Evolutionary conservation across 2,113 vertebrate genomes (phyloP).

Genomic region (Ceuthmochares aereus): DNA sequence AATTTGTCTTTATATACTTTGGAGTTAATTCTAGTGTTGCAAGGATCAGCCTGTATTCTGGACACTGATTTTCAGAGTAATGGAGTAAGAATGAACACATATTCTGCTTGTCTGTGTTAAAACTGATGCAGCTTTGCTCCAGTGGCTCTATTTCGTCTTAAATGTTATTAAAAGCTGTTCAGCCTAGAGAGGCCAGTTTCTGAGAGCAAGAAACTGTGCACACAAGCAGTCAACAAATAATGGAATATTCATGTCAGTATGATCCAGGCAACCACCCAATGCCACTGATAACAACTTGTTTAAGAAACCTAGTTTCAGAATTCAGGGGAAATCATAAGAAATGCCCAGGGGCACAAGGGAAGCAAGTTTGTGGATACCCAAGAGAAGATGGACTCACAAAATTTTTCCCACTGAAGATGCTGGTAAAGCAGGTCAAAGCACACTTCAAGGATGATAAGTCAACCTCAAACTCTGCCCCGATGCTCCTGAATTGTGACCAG

Average conservation of each 20-base stretch:
- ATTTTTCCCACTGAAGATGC: not conserved
- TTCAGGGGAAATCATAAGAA: not conserved
- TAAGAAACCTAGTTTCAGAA: not conserved
- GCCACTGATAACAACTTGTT: not conserved
- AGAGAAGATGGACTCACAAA: not conserved
- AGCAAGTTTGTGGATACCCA: rapidly evolving
- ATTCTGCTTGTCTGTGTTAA: not conserved
- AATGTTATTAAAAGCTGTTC: not conserved
- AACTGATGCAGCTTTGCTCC: not conserved
- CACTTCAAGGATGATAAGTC: rapidly evolving
- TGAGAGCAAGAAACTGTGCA: not conserved
- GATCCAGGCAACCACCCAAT: not conserved
- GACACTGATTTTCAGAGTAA: not conserved
- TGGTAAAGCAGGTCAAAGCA: not conserved
- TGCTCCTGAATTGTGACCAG: not conserved
- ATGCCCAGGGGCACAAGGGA: not conserved
- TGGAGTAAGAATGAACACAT: not conserved
- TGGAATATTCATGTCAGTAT: not conserved
- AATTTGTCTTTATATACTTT: not conserved
- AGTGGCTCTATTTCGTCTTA: not conserved
- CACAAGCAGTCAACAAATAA: not conserved
- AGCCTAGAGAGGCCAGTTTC: not conserved
- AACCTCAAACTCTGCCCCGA: not conserved
- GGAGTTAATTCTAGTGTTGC: not conserved
- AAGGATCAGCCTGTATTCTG: not conserved